Conservation (phyloP, 1,140 invertebrate species). For the Apis mellifera region DNA sequence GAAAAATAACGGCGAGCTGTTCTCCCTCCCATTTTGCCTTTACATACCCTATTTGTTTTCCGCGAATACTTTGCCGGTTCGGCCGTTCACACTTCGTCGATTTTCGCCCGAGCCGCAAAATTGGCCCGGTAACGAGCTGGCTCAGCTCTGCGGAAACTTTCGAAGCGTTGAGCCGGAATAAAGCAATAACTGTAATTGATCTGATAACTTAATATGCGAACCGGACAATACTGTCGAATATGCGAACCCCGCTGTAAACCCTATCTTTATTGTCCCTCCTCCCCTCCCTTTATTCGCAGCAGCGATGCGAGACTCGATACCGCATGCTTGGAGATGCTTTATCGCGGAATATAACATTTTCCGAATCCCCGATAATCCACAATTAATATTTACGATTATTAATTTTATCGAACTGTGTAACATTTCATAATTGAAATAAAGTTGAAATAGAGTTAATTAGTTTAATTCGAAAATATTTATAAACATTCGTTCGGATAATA, state of each 20-base stretch:
- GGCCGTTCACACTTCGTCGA: slow-evolving; percentile 36
- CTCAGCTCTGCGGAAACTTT: slow-evolving; percentile 73
- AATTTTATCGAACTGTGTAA: neutral
- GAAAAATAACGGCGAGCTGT: slow-evolving; percentile 38
- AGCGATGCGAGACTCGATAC: neutral
- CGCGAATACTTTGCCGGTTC: slow-evolving; percentile 25
- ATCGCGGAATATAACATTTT: neutral
- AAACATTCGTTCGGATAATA: too few species aligned
- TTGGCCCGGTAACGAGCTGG: slow-evolving; percentile 71
- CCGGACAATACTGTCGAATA: slow-evolving; percentile 30
- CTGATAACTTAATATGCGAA: slow-evolving; percentile 76
- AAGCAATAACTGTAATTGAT: slow-evolving; percentile 80
- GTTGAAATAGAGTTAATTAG: too few species aligned
- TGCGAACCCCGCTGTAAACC: neutral
- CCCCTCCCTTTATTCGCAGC: neutral
- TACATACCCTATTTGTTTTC: slow-evolving; percentile 55
- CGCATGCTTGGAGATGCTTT: neutral
- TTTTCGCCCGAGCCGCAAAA: slow-evolving; percentile 65
- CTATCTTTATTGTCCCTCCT: too few species aligned
- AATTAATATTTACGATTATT: neutral
- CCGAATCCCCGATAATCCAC: too few species aligned
- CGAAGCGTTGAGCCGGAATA: slow-evolving; percentile 71
- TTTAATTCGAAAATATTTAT: too few species aligned
- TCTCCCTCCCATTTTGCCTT: slow-evolving; percentile 28
- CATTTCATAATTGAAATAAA: too few species aligned